Evolutionary conservation across 1,140 invertebrate species (phyloP).

Genomic region (Plectrocnemia conspersa): DNA sequence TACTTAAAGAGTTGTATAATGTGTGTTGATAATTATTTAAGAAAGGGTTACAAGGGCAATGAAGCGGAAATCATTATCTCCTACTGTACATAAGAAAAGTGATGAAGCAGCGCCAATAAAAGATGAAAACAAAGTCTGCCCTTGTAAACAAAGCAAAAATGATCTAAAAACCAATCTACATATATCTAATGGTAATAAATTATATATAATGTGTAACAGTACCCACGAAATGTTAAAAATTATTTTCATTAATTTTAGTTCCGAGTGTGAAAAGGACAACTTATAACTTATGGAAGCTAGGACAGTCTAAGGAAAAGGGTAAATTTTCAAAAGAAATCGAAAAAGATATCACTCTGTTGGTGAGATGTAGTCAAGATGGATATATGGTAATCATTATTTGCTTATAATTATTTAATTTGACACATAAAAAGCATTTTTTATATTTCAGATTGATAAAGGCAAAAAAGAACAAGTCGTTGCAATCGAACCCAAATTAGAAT

Average conservation of each 20-base stretch:
- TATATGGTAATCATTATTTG: conserved; percentile 39
- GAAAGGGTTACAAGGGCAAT: too few species aligned
- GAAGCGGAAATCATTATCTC: too few species aligned
- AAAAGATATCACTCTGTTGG: conserved; percentile 44
- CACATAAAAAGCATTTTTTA: conserved; percentile 5
- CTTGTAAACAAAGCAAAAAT: too few species aligned
- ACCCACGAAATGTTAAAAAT: conserved; percentile 6
- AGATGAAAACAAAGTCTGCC: too few species aligned
- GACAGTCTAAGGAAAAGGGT: conserved; percentile 37
- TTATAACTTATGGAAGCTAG: conserved; percentile 47
- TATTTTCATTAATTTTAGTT: neutral
- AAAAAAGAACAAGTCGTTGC: conserved; percentile 36
- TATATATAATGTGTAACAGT: too few species aligned
- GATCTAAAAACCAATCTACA: too few species aligned
- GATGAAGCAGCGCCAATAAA: too few species aligned
- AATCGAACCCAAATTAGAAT: conserved; percentile 48
- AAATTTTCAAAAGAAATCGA: conserved; percentile 39
- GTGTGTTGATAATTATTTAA: too few species aligned
- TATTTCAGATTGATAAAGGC: conserved; percentile 30
- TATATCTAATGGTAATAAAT: too few species aligned
- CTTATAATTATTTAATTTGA: neutral
- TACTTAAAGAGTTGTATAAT: too few species aligned
- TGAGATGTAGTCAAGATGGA: conserved; percentile 46
- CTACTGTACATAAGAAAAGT: too few species aligned
- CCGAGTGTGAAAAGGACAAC: conserved; percentile 22